phyloP scores from a whole-genome alignment of 2,888 invertebrate species.

The Phyto melanocephala region DNA sequence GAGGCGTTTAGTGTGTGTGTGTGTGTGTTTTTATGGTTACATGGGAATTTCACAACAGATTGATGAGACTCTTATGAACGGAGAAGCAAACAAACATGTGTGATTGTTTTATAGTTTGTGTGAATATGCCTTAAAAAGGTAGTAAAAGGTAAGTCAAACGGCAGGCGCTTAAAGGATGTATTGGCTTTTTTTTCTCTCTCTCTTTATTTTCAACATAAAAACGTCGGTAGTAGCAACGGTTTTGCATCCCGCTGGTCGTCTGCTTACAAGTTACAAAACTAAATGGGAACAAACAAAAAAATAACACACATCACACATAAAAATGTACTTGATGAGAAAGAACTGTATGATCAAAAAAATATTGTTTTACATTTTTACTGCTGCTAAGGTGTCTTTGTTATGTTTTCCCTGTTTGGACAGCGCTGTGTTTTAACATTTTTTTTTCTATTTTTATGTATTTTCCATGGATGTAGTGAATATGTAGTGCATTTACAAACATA shows the following conservation, averaged over 20 bases:
- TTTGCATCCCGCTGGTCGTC: constrained; percentile 61
- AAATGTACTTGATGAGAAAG: constrained; percentile 24
- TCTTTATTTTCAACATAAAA: neutral
- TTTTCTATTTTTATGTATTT: neutral
- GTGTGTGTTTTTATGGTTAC: neutral
- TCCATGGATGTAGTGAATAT: constrained; percentile 5
- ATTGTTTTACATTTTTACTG: neutral
- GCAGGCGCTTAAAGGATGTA: constrained; percentile 60
- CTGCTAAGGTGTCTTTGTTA: neutral
- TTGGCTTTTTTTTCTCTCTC: constrained; percentile 6
- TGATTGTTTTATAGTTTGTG: neutral
- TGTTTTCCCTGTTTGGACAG: constrained; percentile 14
- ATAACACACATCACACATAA: neutral
- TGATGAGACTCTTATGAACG: neutral
- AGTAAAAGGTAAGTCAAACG: constrained; percentile 57
- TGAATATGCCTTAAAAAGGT: neutral
- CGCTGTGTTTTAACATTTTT: neutral
- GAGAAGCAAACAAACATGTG: neutral
- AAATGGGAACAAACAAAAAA: constrained; percentile 9
- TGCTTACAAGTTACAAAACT: constrained; percentile 49
- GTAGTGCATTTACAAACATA: neutral
- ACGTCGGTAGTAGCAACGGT: constrained; percentile 42
- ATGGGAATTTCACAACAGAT: constrained; percentile 45
- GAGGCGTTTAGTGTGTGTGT: neutral
- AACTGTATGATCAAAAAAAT: constrained; percentile 16